Conservation (phyloP, 2,113 vertebrate genomes). For the Rostratula benghalensis region DNA sequence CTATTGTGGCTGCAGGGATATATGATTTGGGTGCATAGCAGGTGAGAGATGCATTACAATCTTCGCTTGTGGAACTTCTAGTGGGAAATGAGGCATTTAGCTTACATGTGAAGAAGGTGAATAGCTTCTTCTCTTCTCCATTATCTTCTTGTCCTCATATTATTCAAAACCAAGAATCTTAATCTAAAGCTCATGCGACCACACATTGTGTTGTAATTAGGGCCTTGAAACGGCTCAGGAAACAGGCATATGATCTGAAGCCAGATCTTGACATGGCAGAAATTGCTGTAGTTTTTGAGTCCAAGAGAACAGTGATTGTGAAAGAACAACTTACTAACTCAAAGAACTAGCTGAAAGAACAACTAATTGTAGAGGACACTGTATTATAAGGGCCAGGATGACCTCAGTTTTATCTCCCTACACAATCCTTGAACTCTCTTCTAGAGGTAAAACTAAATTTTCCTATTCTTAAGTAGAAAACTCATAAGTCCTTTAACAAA, state of each 20-base stretch:
- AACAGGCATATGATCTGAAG: neutral
- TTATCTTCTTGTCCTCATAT: neutral
- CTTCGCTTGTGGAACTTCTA: rapidly evolving
- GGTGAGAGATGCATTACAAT: neutral
- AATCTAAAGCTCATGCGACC: neutral
- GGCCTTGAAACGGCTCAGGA: neutral
- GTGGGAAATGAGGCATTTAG: neutral
- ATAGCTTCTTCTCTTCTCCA: neutral
- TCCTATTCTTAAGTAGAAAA: neutral
- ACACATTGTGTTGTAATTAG: neutral
- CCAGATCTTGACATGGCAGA: neutral
- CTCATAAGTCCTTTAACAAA: neutral
- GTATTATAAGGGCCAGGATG: neutral
- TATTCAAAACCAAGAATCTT: neutral
- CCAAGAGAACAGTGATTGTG: neutral
- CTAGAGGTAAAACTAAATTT: neutral
- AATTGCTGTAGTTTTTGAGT: neutral
- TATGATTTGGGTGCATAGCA: neutral
- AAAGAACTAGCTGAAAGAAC: neutral
- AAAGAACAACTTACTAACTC: neutral
- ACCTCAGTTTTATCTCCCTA: neutral
- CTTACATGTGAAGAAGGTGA: neutral
- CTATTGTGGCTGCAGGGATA: neutral
- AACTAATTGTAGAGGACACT: neutral
- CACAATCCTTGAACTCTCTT: neutral